Evolutionary conservation across 2,888 invertebrate species (phyloP).

Genomic region (Cantharis lateralis): DNA sequence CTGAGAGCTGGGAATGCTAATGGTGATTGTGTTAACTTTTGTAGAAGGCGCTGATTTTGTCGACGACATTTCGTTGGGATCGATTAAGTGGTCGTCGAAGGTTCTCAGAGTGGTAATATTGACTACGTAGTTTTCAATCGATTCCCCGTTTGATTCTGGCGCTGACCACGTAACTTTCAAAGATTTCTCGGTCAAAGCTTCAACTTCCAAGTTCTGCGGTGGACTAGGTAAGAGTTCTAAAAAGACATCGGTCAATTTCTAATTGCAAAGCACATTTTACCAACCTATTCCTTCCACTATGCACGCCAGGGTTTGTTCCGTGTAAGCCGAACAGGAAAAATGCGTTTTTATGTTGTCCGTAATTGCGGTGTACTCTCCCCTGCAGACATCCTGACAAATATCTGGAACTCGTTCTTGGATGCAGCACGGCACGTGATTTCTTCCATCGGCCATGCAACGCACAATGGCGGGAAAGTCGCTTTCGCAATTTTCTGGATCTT

Average conservation of each 20-base stretch:
- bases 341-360: constrained; percentile 83
- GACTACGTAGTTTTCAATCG: constrained; percentile 69
- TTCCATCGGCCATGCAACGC: constrained; percentile 77
- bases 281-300: constrained; percentile 79
- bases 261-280: constrained; percentile 23
- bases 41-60: constrained; percentile 40
- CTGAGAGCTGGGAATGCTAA: constrained; percentile 64
- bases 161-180: constrained; percentile 73
- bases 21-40: constrained; percentile 54
- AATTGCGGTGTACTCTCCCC: constrained; percentile 83
- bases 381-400: constrained; percentile 83
- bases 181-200: constrained; percentile 73
- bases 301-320: constrained; percentile 80
- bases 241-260: constrained; percentile 31
- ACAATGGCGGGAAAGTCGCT: constrained; percentile 80
- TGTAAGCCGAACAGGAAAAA: constrained; percentile 82
- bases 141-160: constrained; percentile 67
- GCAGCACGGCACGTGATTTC: constrained; percentile 86
- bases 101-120: constrained; percentile 73
- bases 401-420: constrained; percentile 80
- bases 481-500: constrained; percentile 82
- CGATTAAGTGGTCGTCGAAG: constrained; percentile 66
- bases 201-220: constrained; percentile 73
- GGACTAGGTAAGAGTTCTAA: constrained; percentile 76
- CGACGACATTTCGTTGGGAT: constrained; percentile 53